Conservation (phyloP, 2,113 vertebrate genomes). For the Xenopus laevis region DNA sequence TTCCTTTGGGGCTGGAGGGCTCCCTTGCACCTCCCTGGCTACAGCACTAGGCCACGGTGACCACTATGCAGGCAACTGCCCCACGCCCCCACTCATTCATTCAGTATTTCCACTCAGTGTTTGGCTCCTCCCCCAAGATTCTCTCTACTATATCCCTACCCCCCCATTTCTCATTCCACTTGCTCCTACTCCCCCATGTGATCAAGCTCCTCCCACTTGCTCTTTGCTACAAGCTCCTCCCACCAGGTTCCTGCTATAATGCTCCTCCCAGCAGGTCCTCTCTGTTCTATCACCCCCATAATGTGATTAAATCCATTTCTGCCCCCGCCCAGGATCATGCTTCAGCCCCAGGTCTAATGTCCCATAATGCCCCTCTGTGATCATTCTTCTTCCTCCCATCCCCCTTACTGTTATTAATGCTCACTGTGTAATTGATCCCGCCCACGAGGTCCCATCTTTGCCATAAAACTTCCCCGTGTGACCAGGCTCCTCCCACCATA, state of each 20-base stretch:
- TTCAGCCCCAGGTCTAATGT: no score
- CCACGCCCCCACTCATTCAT: no score
- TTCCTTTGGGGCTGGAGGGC: no score
- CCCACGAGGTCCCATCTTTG: no score
- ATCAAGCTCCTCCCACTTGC: not conserved
- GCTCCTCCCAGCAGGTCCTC: not conserved
- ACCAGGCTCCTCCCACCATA: no score
- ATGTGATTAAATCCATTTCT: not conserved
- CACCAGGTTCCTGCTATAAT: not conserved
- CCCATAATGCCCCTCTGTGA: not conserved
- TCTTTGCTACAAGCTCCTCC: not conserved
- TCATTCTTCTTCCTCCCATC: rapidly evolving
- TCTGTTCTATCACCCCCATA: not conserved
- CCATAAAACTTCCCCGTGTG: no score
- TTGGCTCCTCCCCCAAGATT: not conserved
- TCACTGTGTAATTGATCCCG: no score
- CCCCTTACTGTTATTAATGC: no score
- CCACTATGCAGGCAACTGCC: constrained; percentile 11
- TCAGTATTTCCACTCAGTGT: constrained; percentile 30
- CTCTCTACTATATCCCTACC: not conserved
- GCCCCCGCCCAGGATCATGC: no score
- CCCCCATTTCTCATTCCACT: rapidly evolving
- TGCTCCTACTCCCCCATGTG: not conserved
- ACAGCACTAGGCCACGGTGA: not conserved
- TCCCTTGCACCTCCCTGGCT: no score